Conservation (phyloP, 2,888 invertebrate genomes). For the Melinopterus prodromus region DNA sequence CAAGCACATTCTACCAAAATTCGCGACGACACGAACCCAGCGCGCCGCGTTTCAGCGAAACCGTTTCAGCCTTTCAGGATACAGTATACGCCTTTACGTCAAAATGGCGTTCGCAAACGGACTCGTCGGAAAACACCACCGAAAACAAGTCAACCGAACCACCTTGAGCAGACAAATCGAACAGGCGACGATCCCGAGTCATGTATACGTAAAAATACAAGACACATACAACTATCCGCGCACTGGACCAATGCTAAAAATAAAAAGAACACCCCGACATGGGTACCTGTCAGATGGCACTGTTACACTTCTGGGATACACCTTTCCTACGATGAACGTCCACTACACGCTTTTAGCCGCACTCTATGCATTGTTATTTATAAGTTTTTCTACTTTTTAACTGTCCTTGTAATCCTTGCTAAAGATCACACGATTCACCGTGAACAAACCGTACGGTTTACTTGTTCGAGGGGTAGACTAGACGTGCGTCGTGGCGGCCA, state of each 20-base stretch:
- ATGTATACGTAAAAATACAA: slow-evolving; percentile 24
- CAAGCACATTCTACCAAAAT: background rate
- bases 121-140: slow-evolving; percentile 19
- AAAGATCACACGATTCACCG: slow-evolving; percentile 47
- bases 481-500: slow-evolving; percentile 50
- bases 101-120: slow-evolving; percentile 52
- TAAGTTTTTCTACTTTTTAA: slow-evolving; percentile 27
- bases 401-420: slow-evolving; percentile 28
- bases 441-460: slow-evolving; percentile 33
- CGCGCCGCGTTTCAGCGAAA: background rate
- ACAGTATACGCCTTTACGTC: slow-evolving; percentile 54
- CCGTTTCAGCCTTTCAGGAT: background rate
- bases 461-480: slow-evolving; percentile 46
- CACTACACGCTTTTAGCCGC: slow-evolving; percentile 18
- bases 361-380: slow-evolving; percentile 21
- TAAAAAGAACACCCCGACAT: slow-evolving; percentile 33
- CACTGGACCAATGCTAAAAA: slow-evolving; percentile 14
- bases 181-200: slow-evolving; percentile 12
- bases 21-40: background rate
- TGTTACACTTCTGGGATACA: background rate
- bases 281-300: slow-evolving; percentile 35
- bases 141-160: slow-evolving; percentile 26
- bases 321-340: background rate
- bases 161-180: slow-evolving; percentile 16
- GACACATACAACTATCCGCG: slow-evolving; percentile 12